Conservation (phyloP, 2,797 vertebrate genomes). For the Bucorvus abyssinicus region DNA sequence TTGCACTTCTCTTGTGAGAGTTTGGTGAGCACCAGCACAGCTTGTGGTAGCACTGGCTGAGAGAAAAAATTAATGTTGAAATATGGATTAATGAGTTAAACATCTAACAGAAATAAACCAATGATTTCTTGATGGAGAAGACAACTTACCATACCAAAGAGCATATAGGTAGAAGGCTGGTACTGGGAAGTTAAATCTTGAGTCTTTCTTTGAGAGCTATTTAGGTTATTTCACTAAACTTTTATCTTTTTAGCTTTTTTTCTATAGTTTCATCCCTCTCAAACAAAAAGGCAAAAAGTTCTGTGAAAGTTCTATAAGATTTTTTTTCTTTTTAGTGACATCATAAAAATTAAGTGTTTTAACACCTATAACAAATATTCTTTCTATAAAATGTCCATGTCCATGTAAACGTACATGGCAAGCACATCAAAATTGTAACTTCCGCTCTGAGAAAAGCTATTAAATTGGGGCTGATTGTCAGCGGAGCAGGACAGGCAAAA, state of each 20-base stretch:
- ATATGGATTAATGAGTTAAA: neutral
- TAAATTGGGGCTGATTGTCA: neutral
- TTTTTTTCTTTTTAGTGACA: neutral
- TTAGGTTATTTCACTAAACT: neutral
- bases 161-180: neutral
- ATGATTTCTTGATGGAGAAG: neutral
- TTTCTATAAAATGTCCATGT: neutral
- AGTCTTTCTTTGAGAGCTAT: neutral
- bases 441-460: neutral
- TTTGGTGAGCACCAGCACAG: neutral
- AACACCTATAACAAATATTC: neutral
- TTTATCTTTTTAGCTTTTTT: neutral
- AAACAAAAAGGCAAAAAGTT: neutral
- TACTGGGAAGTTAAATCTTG: neutral
- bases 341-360: neutral
- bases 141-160: neutral
- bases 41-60: neutral
- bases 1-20: neutral
- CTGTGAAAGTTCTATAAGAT: neutral
- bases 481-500: neutral
- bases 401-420: neutral
- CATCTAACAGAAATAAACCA: neutral
- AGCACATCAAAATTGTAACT: neutral
- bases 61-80: neutral
- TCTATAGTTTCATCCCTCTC: neutral